Conservation (phyloP, 2,888 invertebrate species). For the Bellardia bayeri region DNA sequence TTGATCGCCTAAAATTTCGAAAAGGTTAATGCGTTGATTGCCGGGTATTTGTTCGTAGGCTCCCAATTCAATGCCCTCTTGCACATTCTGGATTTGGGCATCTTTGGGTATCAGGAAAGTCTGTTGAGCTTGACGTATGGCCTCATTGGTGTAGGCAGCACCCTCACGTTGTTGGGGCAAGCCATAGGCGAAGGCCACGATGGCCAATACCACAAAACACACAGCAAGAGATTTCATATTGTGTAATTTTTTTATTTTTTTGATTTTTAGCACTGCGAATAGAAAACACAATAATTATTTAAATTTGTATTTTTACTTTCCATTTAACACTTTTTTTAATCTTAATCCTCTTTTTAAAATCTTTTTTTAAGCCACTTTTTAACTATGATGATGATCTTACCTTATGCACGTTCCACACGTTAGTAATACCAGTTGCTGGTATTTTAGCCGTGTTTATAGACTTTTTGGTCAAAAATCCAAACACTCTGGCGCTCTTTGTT, state of each 20-base stretch:
- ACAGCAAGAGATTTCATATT: constrained; percentile 74
- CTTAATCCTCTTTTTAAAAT: constrained; percentile 5
- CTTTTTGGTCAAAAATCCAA: constrained; percentile 73
- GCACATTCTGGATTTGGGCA: constrained; percentile 93
- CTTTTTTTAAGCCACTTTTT: background rate
- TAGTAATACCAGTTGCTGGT: constrained; percentile 78
- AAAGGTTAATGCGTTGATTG: constrained; percentile 92
- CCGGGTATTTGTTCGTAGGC: constrained; percentile 95
- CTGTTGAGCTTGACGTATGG: constrained; percentile 94
- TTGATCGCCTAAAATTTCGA: constrained; percentile 93
- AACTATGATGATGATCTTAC: constrained; percentile 75
- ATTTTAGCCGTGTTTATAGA: constrained; percentile 79
- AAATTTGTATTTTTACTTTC: constrained; percentile 34
- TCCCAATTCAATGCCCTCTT: constrained; percentile 93
- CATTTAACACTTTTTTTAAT: background rate
- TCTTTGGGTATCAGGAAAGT: constrained; percentile 93
- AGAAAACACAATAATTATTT: constrained; percentile 36
- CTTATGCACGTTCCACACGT: constrained; percentile 77
- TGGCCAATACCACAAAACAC: constrained; percentile 72
- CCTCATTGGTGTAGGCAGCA: constrained; percentile 92
- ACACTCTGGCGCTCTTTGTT: constrained; percentile 7
- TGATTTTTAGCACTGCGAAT: constrained; percentile 46
- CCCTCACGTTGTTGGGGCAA: constrained; percentile 89
- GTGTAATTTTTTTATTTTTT: constrained; percentile 29
- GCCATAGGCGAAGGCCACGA: constrained; percentile 76